Evolutionary conservation across 2,797 vertebrate species (phyloP).

Genomic region (Otolemur crassicaudatus): DNA sequence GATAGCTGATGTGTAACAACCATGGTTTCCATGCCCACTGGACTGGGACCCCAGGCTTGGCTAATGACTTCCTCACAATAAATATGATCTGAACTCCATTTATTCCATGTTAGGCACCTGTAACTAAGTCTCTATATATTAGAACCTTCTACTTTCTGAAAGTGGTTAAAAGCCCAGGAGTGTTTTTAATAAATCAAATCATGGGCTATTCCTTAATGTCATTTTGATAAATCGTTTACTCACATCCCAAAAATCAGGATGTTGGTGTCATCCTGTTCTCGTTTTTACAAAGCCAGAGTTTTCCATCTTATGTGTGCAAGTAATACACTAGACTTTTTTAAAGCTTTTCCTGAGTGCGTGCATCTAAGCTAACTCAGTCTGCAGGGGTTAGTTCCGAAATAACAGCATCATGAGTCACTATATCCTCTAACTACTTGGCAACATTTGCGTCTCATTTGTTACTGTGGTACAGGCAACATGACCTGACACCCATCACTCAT

Average conservation of each 20-base stretch:
- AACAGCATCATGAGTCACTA: background rate
- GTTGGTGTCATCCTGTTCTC: background rate
- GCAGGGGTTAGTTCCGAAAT: background rate
- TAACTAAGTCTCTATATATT: background rate
- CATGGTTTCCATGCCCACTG: background rate
- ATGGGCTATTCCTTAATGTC: background rate
- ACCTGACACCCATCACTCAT: conserved; percentile 1
- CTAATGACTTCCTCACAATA: background rate
- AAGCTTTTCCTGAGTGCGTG: background rate
- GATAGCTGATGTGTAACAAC: background rate
- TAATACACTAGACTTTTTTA: background rate
- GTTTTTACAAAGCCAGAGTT: conserved; percentile 8
- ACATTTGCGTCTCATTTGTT: conserved; percentile 26
- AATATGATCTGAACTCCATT: background rate
- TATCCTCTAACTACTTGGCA: conserved; percentile 17
- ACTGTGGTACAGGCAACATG: background rate
- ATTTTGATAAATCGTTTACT: conserved; percentile 6
- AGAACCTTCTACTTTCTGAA: background rate
- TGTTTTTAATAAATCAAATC: conserved; percentile 53
- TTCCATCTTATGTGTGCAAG: background rate
- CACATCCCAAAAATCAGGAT: background rate
- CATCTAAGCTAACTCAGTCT: background rate
- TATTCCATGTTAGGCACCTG: background rate
- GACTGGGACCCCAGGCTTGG: background rate
- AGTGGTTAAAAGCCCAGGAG: background rate